Base-by-base conservation (phyloP, 2,888 invertebrate species). In the Tipula confusa region DNA sequence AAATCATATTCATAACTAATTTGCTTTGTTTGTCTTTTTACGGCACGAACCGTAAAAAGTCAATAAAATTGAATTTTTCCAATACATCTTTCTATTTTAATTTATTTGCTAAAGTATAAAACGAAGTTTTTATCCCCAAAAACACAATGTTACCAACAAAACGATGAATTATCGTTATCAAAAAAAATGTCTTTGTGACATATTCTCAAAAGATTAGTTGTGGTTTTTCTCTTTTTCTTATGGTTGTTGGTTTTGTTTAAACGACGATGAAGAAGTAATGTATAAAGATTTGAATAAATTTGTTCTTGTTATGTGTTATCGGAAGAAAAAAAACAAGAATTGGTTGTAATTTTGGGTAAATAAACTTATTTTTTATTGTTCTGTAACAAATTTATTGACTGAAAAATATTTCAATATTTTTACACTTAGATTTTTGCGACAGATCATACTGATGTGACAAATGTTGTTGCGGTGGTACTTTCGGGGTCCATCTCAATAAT, bases 161-260 rank as follows among this genome's bases (percentile, higher is more conserved):
- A 64, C 64, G 64, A 64, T 64, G 64, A 64, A 64, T 64, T 64
- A 64, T 64, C 64, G 24, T 64, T 64, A 64, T 64, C 64, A 64
- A 64, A 64, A 64, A 64, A 64, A 38, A 38, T 38, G 13, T 64
- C 24, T 64, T 64, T 64, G 24, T 24, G 24, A 64, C 64, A 64
- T 24, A 64, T 64, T 64, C 24, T 11, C 64, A 64, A 64, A 43
- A 64, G 64, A 64, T 64, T 64, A 64, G 64, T 64, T 64, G 64
- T 24, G 64, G 64, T 24, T 64, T 64, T 64, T 64, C 24, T 64
- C 24, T 64, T 64, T 64, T 64, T 64, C 64, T 24, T 43, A 24
- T 9, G 64, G 24, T 64, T 64, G 64, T 64, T 18, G 15, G 9
- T 64, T 64, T 64, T 64, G 24, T 64, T 64, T 18, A 2, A 24